Percentiles rank a stretch among this genome's conserved stretches.
phyloP scores from a whole-genome alignment of 2,888 invertebrate genomes.

The Dryadula phaetusa region DNA sequence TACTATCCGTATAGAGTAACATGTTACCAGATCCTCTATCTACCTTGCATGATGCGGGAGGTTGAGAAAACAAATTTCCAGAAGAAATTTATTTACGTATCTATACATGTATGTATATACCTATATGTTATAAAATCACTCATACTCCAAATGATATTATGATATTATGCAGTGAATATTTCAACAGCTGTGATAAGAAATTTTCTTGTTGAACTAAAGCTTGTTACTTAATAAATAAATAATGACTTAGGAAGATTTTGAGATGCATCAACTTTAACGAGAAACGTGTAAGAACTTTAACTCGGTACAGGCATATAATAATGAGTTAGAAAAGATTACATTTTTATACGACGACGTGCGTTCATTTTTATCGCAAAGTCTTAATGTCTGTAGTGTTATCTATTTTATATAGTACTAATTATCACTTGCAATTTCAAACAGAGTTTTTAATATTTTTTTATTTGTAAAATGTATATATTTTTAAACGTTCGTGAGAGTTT shows the following conservation, averaged over 20 bases:
- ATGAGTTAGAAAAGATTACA: constrained; percentile 20
- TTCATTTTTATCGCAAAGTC: background rate
- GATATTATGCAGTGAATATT: constrained; percentile 8
- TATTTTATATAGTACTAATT: background rate
- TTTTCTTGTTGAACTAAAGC: constrained; percentile 21
- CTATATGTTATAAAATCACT: background rate
- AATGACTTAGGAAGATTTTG: constrained; percentile 12
- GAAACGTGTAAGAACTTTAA: constrained; percentile 25
- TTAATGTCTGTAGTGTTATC: background rate
- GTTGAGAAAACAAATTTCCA: background rate
- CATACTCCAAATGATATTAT: background rate
- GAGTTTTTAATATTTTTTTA: too few species aligned
- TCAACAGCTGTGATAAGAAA: constrained; percentile 20
- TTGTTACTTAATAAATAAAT: constrained; percentile 23
- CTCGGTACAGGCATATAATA: constrained; percentile 18
- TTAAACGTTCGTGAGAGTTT: too few species aligned
- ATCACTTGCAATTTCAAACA: background rate
- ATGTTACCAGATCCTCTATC: background rate
- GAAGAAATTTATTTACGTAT: background rate
- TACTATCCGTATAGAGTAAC: background rate
- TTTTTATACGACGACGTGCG: constrained; percentile 11
- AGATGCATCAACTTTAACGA: constrained; percentile 26
- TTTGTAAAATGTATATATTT: too few species aligned
- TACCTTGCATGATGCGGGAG: background rate
- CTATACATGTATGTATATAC: background rate